Conservation (phyloP, 1,140 invertebrate species). For the Dolichoris vasculosae region DNA sequence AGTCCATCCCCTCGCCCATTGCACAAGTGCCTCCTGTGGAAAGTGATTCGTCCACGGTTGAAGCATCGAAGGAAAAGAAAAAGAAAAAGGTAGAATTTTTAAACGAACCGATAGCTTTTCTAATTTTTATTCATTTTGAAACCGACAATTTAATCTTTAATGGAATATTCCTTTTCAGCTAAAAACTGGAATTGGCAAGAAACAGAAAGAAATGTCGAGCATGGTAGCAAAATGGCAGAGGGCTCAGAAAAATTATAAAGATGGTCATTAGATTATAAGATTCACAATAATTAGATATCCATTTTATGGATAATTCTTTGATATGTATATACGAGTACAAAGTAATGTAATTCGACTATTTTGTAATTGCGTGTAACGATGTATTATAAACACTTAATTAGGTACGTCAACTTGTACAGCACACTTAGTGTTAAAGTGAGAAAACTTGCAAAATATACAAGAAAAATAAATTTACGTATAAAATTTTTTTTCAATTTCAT, state of each 20-base stretch:
- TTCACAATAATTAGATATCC: not conserved
- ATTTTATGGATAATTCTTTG: not conserved
- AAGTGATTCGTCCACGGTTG: slow-evolving; percentile 51
- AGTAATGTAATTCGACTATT: slow-evolving; percentile 48
- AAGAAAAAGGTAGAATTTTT: slow-evolving; percentile 74
- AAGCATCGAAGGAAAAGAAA: slow-evolving; percentile 69
- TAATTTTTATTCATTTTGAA: not conserved
- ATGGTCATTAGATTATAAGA: slow-evolving; percentile 54
- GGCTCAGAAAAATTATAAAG: slow-evolving; percentile 78
- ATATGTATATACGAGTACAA: slow-evolving; percentile 48
- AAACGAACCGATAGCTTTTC: not conserved
- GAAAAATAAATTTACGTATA: slow-evolving; percentile 49
- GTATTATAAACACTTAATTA: slow-evolving; percentile 47
- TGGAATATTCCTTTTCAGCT: slow-evolving; percentile 69
- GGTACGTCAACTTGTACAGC: slow-evolving; percentile 43
- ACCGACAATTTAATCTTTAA: slow-evolving; percentile 3
- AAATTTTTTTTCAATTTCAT: slow-evolving; percentile 14
- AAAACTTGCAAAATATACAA: slow-evolving; percentile 37
- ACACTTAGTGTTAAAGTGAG: slow-evolving; percentile 29
- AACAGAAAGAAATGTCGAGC: slow-evolving; percentile 83
- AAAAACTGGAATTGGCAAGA: slow-evolving; percentile 79
- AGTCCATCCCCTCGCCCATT: slow-evolving; percentile 40
- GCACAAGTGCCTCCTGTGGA: slow-evolving; percentile 51
- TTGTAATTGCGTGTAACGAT: slow-evolving; percentile 38
- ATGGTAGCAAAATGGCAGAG: slow-evolving; percentile 85